These are phyloP conservation scores for Propithecus deckenii DNA, from an alignment of 2,797 vertebrate species.

Conservation along the genomic window DNA sequence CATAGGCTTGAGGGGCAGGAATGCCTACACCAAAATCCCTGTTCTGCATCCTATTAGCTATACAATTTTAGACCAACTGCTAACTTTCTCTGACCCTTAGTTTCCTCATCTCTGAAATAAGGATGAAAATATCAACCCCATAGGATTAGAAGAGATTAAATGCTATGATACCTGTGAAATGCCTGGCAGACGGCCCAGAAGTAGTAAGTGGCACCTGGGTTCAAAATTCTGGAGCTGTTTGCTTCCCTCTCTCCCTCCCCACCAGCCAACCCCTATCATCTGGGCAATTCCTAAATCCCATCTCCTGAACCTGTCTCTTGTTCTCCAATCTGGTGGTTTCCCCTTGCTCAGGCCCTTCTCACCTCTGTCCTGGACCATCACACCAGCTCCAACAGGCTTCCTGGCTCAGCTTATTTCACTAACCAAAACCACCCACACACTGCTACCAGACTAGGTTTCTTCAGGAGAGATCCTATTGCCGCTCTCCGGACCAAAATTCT, in stretches of 20 bases:
- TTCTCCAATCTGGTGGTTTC: too few species aligned
- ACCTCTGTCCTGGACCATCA: neutral
- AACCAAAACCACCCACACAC: too few species aligned
- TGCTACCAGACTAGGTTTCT: neutral
- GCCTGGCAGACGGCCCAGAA: neutral
- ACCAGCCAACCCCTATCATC: neutral
- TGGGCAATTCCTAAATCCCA: too few species aligned
- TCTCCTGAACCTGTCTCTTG: neutral
- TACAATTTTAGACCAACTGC: neutral
- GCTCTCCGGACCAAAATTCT: neutral
- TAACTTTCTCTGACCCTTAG: neutral
- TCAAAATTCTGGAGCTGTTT: neutral
- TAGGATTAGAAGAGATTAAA: neutral
- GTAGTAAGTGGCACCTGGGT: neutral
- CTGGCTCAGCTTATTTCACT: neutral
- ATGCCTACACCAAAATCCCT: neutral
- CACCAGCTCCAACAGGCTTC: neutral
- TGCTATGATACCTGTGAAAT: neutral
- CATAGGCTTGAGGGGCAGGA: too few species aligned
- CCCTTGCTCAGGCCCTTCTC: neutral
- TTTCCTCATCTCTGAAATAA: neutral
- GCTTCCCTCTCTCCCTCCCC: neutral
- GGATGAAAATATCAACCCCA: neutral
- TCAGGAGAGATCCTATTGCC: neutral
- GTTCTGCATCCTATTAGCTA: neutral